Conservation (phyloP, 2,888 invertebrate genomes). For the Patella ulyssiponensis region DNA sequence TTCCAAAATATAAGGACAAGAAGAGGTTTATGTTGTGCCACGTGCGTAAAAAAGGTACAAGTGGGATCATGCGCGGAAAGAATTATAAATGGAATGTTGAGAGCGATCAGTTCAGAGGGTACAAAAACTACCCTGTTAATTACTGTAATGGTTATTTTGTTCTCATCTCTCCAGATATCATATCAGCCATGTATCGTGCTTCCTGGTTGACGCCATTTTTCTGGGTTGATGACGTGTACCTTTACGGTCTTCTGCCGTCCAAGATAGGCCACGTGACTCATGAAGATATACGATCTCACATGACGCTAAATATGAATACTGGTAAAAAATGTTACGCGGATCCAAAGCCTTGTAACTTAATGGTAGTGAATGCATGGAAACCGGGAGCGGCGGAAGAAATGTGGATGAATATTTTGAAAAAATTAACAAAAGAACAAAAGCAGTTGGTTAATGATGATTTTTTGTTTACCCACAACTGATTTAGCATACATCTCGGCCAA, state of each 20-base stretch:
- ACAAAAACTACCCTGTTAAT: slow-evolving; percentile 58
- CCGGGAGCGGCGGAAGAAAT: slow-evolving; percentile 48
- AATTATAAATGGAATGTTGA: slow-evolving; percentile 57
- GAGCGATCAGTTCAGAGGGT: slow-evolving; percentile 53
- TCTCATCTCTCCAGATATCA: slow-evolving; percentile 56
- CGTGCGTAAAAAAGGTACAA: slow-evolving; percentile 49
- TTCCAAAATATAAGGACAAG: slow-evolving; percentile 43
- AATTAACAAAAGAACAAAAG: not conserved
- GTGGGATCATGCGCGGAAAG: slow-evolving; percentile 46
- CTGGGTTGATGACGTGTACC: slow-evolving; percentile 70
- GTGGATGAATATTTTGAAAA: slow-evolving; percentile 46
- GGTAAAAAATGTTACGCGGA: slow-evolving; percentile 47
- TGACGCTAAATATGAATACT: slow-evolving; percentile 80
- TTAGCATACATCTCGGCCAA: no score
- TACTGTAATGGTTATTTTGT: slow-evolving; percentile 68
- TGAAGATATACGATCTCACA: slow-evolving; percentile 83
- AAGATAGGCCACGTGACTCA: slow-evolving; percentile 55
- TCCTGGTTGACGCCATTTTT: slow-evolving; percentile 66
- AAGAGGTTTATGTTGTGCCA: slow-evolving; percentile 52
- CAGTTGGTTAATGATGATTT: not conserved
- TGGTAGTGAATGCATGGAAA: slow-evolving; percentile 45
- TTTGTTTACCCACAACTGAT: not conserved
- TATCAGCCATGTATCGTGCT: slow-evolving; percentile 58
- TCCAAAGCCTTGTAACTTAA: slow-evolving; percentile 40
- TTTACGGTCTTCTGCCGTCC: slow-evolving; percentile 63